Evolutionary conservation across 2,797 vertebrate species (phyloP), one percentile per base, ranked within the genome.

Genomic region (Meda fulgida): DNA sequence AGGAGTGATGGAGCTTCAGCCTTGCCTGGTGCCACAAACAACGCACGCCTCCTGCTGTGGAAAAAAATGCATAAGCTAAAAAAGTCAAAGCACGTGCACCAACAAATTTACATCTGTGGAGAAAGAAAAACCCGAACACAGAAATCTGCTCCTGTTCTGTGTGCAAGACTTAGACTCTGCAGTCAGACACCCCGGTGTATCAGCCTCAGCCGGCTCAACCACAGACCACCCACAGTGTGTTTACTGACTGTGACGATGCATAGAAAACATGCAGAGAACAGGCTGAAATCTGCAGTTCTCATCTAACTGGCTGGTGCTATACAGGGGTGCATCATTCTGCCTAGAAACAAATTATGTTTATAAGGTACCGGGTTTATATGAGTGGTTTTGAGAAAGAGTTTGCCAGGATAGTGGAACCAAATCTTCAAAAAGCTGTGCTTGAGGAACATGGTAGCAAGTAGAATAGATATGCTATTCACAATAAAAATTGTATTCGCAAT

Each of bases 1-100:
- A 84, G 83, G 65, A 84, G 83, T 70, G 34, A 23, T 78, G 66
- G 66, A 23, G 65, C 38, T 55, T 84, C 46, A 21, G 63, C 63
- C 23, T 81, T 46, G 66, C 67, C 66, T 40, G 48, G 34, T 9
- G 16, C 53, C 76, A 78, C 67, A 84, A 38, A 84, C 31, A 21
- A 4, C 7, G 9, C 53, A 48, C 5, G 21, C 63, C 48, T 84
- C 63, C 73, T 69, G 36, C 63, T 55, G 48, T 1, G 40, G 75
- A 63, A 53, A 78, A 79, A 78, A 79, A 79, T 14, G 1, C 76
- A 78, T 79, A 70, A 38, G 60, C 76, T 71, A 19, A 36, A 19
- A 36, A 46, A 79, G 38, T 78, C 83, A 78, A 53, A 84, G 76
- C 76, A 84, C 26, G 16, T 5, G 23, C 26, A 34, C 5, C n/a